Evolutionary conservation across 2,888 invertebrate species (phyloP).

Genomic region (Perdita meconis): DNA sequence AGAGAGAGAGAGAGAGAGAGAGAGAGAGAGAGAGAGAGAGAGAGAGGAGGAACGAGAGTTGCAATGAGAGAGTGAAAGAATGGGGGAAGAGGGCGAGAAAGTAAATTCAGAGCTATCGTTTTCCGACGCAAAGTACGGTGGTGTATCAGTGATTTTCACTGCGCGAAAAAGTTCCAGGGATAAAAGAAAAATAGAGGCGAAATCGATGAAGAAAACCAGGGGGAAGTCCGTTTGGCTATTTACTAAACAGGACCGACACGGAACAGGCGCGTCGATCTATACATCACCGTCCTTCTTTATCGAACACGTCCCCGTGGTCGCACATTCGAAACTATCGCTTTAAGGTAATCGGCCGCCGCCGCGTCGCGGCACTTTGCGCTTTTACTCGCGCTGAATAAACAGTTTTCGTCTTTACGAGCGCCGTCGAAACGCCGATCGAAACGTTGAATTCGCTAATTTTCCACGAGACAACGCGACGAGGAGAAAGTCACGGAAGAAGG

Average conservation of each 20-base stretch:
- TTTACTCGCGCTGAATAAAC: constrained; percentile 48
- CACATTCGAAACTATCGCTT: constrained; percentile 62
- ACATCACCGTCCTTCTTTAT: constrained; percentile 77
- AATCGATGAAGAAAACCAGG: constrained; percentile 39
- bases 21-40: not conserved
- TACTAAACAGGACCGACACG: constrained; percentile 79
- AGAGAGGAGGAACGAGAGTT: not conserved
- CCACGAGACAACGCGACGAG: not conserved
- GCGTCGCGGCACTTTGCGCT: constrained; percentile 39
- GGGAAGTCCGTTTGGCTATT: constrained; percentile 72
- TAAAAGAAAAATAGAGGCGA: constrained; percentile 26
- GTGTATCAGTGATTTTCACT: constrained; percentile 32
- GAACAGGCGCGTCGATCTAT: constrained; percentile 78
- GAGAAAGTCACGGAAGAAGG: not conserved
- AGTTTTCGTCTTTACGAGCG: constrained; percentile 31
- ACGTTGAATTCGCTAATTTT: constrained; percentile 17
- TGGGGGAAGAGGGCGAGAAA: not conserved
- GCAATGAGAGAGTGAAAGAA: not conserved
- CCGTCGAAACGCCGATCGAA: constrained; percentile 7
- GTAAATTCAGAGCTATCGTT: constrained; percentile 26
- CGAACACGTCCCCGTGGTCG: constrained; percentile 70
- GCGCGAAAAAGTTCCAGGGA: constrained; percentile 29
- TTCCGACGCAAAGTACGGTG: constrained; percentile 16
- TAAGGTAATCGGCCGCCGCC: constrained; percentile 51
- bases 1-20: constrained; percentile 2